A percentile compares a stretch with the other conserved stretches of the same genome.
Conservation (phyloP, 2,888 invertebrate species). For the Seira ritae region DNA sequence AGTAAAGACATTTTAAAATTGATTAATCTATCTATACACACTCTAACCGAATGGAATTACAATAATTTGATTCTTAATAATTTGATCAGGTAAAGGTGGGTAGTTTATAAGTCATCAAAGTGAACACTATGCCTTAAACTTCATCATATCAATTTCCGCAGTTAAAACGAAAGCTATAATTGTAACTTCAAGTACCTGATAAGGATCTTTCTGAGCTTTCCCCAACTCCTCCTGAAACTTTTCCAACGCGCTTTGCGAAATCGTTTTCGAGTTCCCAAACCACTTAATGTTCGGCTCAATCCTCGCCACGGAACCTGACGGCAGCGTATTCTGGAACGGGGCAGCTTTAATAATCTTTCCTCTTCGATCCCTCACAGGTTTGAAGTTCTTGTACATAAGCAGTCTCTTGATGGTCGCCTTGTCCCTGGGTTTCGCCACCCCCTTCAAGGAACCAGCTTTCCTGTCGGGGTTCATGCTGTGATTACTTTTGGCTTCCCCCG, state of each 20-base stretch:
- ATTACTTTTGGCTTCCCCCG: slow-evolving; percentile 68
- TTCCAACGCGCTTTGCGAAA: slow-evolving; percentile 92
- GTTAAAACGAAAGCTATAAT: no score
- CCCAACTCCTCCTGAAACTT: slow-evolving; percentile 96
- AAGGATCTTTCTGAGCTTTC: slow-evolving; percentile 95
- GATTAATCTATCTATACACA: no score
- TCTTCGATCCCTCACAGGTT: slow-evolving; percentile 90
- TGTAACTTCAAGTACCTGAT: slow-evolving; percentile 79
- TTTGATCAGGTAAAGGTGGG: no score
- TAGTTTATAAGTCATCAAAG: no score
- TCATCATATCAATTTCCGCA: no score
- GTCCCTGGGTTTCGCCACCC: slow-evolving; percentile 89
- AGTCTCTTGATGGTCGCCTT: slow-evolving; percentile 96
- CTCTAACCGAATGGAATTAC: no score
- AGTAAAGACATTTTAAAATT: not conserved
- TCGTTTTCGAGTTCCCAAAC: slow-evolving; percentile 99
- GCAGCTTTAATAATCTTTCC: slow-evolving; percentile 96
- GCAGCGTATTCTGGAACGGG: slow-evolving; percentile 93
- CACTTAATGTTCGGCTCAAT: slow-evolving; percentile 98
- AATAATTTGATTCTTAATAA: no score
- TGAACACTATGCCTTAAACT: no score
- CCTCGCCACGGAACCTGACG: slow-evolving; percentile 92
- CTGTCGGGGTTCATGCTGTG: slow-evolving; percentile 79
- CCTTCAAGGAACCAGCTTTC: slow-evolving; percentile 85
- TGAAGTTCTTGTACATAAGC: slow-evolving; percentile 99